Base-by-base conservation (phyloP, 1,140 invertebrate genomes). In the Cyphomyrmex costatus region DNA sequence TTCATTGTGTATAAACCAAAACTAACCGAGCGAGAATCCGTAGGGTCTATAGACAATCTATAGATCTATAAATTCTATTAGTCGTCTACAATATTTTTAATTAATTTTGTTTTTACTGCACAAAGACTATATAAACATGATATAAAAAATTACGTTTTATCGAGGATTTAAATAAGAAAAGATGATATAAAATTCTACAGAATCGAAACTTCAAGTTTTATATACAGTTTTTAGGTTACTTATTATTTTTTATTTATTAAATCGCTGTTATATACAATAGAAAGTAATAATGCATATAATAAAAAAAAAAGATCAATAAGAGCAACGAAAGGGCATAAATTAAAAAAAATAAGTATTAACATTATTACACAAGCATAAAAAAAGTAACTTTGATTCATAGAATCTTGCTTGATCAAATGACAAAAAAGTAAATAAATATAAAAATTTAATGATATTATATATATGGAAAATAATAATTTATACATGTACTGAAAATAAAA, bases 1-100 rank as follows among this genome's bases (percentile, higher is more conserved):
- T 56, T 74, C 79, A 83, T 83, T 83, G 79, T 83, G 36, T 83
- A 83, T 83, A 83, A 83, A 83, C 79, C 68, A 56, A 83, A 83
- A 83, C 68, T 83, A 83, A 83, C 68, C 79, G 53, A 83, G 79
- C 79, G 68, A 74, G 61, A 56, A 83, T 83, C 42, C 79, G 42
- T 7, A 66, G 53, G 24, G 10, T 71, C 78, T 66, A 42, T 66
- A 66, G 63, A 42, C 21, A 42, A 49, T 49, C 65, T 19, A 68
- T 68, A 68, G 36, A 24, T 14, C 21, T 46, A 58, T 73, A 60
- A 68, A 74, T 83, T 51, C 27, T 53, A 8, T 66, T 56, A 33
- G 36, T 10, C 19, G 19, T 51, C 24, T 46, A 27, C 10, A 6
- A 5, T 12, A 68, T 49, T 68, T 68, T 42, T 68, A 68, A 49